Evolutionary conservation across 1,140 invertebrate species (phyloP), one percentile per base, ranked within the genome.

Genomic region (Drosophila pectinifera): DNA sequence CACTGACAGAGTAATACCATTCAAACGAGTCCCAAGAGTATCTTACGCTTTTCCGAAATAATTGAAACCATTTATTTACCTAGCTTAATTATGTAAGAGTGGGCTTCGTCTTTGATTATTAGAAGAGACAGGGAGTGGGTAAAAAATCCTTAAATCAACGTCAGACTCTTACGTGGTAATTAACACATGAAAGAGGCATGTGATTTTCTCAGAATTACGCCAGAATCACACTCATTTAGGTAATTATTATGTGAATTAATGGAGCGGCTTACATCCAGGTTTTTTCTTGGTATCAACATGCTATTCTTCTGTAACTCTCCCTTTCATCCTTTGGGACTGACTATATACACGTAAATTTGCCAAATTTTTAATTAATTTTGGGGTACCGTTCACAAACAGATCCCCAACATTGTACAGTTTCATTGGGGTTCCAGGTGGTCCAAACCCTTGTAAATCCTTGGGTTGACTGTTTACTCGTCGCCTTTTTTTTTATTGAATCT

Each of bases 331-430:
- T 57, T 42, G 16, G 43, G 72, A 13, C 20, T 51, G 38, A 46
- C 18, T 14, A 36, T 64, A 43, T 43, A 72, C 56, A 64, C 74
- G 56, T 61, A 53, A 53, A 56, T 49, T 49, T 64, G 46, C n/a
- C 22, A 72, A 38, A 56, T 80, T 80, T 76, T 65, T 70, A 80
- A 70, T 80, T 80, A 64, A 42, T 64, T 73, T 80, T 53, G 16
- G 61, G 56, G 24, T 36, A 36, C 67, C 18, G 31, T 39, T 43
- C 39, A 53, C 61, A 45, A 53, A 53, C 49, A 28, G 28, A 22
- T 13, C 46, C 46, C 28, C 14, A 39, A 24, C 16, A 13, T 22
- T 36, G 20, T 61, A 24, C n/a, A 42, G 31, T 61, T 26, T 8
- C 48, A 20, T 51, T 34, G 28, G 6, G 14, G 24, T 39, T 31